These are phyloP conservation scores for Andrena minutula DNA, from an alignment of 2,888 invertebrate species.

Conservation along the genomic window DNA sequence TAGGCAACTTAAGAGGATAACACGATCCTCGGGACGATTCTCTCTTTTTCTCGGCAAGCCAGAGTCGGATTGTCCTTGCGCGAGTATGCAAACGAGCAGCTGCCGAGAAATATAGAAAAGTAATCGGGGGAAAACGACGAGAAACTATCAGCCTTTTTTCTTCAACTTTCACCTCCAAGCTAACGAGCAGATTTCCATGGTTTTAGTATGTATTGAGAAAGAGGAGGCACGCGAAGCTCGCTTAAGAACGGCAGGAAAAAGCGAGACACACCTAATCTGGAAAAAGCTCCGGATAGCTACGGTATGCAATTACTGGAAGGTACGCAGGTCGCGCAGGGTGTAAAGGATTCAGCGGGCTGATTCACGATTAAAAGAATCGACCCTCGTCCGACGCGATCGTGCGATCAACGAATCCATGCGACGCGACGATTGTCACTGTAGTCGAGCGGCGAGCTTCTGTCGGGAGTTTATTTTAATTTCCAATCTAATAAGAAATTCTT, in stretches of 20 bases:
- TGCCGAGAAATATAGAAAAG: not conserved
- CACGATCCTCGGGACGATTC: constrained; percentile 14
- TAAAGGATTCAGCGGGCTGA: constrained; percentile 17
- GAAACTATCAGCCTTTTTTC: too few species aligned
- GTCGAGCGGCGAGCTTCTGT: constrained; percentile 39
- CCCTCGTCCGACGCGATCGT: constrained; percentile 38
- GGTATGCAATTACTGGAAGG: constrained; percentile 52
- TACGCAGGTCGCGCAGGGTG: not conserved
- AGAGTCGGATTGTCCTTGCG: not conserved
- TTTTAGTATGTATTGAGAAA: too few species aligned
- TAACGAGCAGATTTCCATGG: too few species aligned
- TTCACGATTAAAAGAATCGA: constrained; percentile 46
- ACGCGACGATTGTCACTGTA: constrained; percentile 59
- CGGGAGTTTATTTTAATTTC: constrained; percentile 76
- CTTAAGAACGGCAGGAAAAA: too few species aligned
- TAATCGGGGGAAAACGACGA: not conserved
- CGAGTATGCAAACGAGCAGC: constrained; percentile 23
- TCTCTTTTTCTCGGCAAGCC: not conserved
- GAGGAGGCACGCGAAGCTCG: too few species aligned
- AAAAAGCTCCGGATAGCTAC: constrained; percentile 6
- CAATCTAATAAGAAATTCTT: constrained; percentile 81
- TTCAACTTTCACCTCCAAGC: too few species aligned
- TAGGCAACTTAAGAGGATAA: constrained; percentile 40
- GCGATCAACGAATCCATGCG: constrained; percentile 40
- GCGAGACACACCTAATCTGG: not conserved